These are phyloP conservation scores for Aelia acuminata DNA, from an alignment of 2,888 invertebrate species.

Conservation along the genomic window DNA sequence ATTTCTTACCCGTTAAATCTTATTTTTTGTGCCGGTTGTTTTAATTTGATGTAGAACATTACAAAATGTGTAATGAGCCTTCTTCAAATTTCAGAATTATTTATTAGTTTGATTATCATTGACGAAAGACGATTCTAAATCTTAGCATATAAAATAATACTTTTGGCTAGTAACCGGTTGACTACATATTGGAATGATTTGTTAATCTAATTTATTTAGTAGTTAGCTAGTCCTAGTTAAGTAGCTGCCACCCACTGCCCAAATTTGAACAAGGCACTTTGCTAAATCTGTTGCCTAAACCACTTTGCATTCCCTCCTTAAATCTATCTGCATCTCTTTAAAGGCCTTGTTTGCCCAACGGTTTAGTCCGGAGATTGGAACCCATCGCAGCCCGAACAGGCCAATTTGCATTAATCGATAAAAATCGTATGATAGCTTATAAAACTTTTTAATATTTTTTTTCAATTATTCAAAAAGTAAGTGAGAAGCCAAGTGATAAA, in stretches of 20 bases:
- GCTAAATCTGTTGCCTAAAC: constrained; percentile 11
- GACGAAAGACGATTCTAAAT: no score
- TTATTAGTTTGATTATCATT: no score
- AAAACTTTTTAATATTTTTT: background rate
- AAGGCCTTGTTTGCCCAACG: background rate
- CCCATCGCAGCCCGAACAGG: background rate
- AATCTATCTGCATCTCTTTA: constrained; percentile 20
- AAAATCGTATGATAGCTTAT: background rate
- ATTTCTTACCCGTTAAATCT: no score
- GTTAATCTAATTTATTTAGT: background rate
- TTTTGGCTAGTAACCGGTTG: no score
- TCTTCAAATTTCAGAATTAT: no score
- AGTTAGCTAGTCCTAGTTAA: background rate
- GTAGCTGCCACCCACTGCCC: background rate
- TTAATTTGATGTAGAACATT: no score
- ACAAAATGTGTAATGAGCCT: no score
- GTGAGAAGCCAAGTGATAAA: no score
- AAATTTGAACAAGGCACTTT: constrained; percentile 3
- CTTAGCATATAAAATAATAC: no score
- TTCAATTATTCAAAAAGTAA: background rate
- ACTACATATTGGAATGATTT: background rate
- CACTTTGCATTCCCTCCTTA: background rate
- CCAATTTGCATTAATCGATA: background rate
- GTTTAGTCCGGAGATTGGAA: background rate
- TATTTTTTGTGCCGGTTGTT: no score